phyloP scores from a whole-genome alignment of 2,888 invertebrate species.

The Sphaeridia pumilis region DNA sequence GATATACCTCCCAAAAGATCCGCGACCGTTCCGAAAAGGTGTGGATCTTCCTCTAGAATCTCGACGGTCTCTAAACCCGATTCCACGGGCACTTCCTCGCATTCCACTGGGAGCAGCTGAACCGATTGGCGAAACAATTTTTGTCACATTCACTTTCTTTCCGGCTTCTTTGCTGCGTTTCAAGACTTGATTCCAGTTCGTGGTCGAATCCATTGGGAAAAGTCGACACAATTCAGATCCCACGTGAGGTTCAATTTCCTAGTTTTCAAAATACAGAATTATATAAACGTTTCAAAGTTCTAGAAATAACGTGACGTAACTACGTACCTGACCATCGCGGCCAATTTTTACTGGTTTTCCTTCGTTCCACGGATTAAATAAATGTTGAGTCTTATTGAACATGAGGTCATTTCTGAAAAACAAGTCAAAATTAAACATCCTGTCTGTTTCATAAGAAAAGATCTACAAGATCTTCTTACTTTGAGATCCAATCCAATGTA shows the following conservation, averaged over 20 bases:
- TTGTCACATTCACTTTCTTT: slow-evolving; percentile 49
- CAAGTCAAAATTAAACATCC: neutral
- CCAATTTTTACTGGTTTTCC: slow-evolving; percentile 98
- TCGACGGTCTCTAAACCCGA: slow-evolving; percentile 40
- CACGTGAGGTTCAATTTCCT: slow-evolving; percentile 92
- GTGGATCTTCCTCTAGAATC: slow-evolving; percentile 25
- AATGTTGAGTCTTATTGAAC: slow-evolving; percentile 79
- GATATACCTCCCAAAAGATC: slow-evolving; percentile 36
- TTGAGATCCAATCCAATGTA: slow-evolving; percentile 92
- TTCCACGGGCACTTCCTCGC: slow-evolving; percentile 44
- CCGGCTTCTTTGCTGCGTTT: slow-evolving; percentile 74
- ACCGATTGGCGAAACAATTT: slow-evolving; percentile 45
- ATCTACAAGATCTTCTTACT: too few relatives aligned
- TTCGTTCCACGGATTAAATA: slow-evolving; percentile 97
- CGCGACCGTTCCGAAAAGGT: slow-evolving; percentile 28
- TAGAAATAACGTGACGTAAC: neutral
- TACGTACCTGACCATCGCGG: slow-evolving; percentile 73
- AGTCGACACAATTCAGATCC: slow-evolving; percentile 87
- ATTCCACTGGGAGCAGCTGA: slow-evolving; percentile 26
- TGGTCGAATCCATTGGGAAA: slow-evolving; percentile 81
- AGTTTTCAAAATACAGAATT: slow-evolving; percentile 37
- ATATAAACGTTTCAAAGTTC: too few relatives aligned
- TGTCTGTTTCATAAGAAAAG: neutral
- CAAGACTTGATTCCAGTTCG: slow-evolving; percentile 77
- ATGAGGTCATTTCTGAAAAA: slow-evolving; percentile 66